Base-by-base conservation (phyloP, 2,888 invertebrate species). In the Eudasyphora cyanicolor region DNA sequence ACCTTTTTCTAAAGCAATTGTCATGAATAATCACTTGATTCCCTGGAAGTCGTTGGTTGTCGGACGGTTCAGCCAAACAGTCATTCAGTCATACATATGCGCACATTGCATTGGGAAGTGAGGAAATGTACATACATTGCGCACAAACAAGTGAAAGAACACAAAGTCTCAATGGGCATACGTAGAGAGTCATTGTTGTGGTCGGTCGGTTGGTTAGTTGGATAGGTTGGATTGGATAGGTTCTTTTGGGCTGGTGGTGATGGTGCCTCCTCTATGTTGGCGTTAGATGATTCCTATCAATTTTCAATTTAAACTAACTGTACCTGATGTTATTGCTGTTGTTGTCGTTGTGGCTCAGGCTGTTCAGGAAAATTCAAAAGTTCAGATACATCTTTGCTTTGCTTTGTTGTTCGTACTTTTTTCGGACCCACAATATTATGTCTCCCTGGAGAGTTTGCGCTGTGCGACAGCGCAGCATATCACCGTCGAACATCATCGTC, bases 231-330 rank as follows among this genome's bases (percentile, higher is more conserved):
- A n/a, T n/a, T n/a, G n/a, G n/a, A n/a, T n/a, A n/a, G n/a, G n/a
- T n/a, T n/a, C n/a, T n/a, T 8, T n/a, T 49, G 27, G 10, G 57
- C 32, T n/a, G n/a, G n/a, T n/a, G n/a, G n/a, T 29, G 29, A 4
- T 71, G 24, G 54, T 76, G 38, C 24, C 60, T 57, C 49, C 38
- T 64, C 64, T 35, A 54, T 76, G 79, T 75, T 79, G 78, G 57
- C 38, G 64, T 83, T 75, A 77, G 67, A 51, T 76, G 84, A 84
- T 84, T 81, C 75, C 84, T 78, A 84, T 84, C 81, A 81, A 67
- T 81, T 84, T 83, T 81, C 78, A 73, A 76, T 84, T 78, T 70
- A 81, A 84, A 49, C 62, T 78, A 76, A 84, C 84, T 78, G 84
- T 84, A 81, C 78, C 71, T 81, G 82, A 69, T 74, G 79, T 62